These are phyloP conservation scores for Champsocephalus esox DNA, from an alignment of 2,797 vertebrate genomes.

Conservation along the genomic window DNA sequence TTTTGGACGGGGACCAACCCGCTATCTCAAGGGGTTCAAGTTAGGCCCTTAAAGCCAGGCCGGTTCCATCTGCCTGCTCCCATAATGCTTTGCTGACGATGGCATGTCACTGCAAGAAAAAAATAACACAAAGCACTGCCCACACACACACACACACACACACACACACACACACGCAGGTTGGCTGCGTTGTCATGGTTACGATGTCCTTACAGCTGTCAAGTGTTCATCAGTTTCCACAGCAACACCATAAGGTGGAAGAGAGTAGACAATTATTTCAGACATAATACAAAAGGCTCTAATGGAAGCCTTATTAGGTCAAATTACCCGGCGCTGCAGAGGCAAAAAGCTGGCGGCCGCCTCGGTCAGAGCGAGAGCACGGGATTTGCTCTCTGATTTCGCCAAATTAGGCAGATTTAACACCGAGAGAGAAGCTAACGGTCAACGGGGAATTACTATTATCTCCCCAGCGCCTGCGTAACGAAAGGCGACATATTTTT, in stretches of 20 bases:
- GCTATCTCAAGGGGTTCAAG: constrained; percentile 57
- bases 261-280: constrained; percentile 79
- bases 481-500: constrained; percentile 20
- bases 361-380: constrained; percentile 29
- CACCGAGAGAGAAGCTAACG: constrained; percentile 36
- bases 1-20: constrained; percentile 41
- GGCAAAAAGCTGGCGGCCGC: constrained; percentile 44
- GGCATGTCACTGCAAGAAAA: constrained; percentile 40
- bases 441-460: constrained; percentile 49
- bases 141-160: constrained; percentile 1
- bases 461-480: constrained; percentile 10
- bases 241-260: constrained; percentile 80
- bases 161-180: constrained; percentile 24
- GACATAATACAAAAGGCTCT: constrained; percentile 75
- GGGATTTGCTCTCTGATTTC: constrained; percentile 54
- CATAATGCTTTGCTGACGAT: constrained; percentile 66
- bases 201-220: constrained; percentile 80
- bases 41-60: constrained; percentile 60
- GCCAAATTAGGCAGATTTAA: constrained; percentile 65
- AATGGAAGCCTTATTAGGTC: constrained; percentile 74
- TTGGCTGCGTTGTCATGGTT: constrained; percentile 79
- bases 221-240: constrained; percentile 86
- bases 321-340: constrained; percentile 56
- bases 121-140: constrained; percentile 7
- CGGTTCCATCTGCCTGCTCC: constrained; percentile 58